These are phyloP conservation scores for Sinocyclocheilus rhinocerous DNA, from an alignment of 2,113 vertebrate species.

Conservation along the genomic window DNA sequence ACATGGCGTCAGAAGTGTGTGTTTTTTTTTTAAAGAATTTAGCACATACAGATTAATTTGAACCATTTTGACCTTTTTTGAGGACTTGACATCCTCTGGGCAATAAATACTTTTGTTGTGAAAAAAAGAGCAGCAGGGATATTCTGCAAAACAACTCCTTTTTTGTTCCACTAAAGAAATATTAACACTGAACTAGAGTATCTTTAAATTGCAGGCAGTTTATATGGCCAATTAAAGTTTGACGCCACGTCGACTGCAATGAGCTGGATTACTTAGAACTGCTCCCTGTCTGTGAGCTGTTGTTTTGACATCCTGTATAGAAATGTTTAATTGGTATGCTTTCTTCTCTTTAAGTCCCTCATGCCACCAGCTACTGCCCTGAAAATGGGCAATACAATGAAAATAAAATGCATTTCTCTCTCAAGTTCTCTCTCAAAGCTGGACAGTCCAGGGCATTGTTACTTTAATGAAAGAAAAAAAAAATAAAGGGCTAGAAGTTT, in stretches of 20 bases:
- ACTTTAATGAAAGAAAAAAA: not conserved
- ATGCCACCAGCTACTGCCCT: conserved; percentile 8
- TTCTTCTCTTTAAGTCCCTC: not conserved
- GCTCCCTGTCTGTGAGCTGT: not conserved
- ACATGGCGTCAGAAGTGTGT: too few relatives aligned
- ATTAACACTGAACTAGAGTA: not conserved
- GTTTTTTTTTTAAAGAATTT: too few relatives aligned
- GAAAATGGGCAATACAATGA: not conserved
- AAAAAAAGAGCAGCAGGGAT: too few relatives aligned
- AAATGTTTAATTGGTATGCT: not conserved
- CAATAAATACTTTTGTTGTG: not conserved
- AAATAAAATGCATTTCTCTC: too few relatives aligned
- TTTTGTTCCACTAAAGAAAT: too few relatives aligned
- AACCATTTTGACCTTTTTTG: not conserved
- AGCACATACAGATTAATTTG: not conserved
- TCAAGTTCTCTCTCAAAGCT: not conserved
- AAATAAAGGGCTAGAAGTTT: conserved; percentile 2
- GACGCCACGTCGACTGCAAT: not conserved
- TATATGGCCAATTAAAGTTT: not conserved
- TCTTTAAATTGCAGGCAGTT: not conserved
- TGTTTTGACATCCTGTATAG: not conserved
- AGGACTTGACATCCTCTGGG: not conserved
- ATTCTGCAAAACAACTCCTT: too few relatives aligned
- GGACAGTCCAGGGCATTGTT: not conserved
- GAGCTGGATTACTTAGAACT: not conserved